Conservation (phyloP, 2,888 invertebrate species). For the Hypolimnas misippus region DNA sequence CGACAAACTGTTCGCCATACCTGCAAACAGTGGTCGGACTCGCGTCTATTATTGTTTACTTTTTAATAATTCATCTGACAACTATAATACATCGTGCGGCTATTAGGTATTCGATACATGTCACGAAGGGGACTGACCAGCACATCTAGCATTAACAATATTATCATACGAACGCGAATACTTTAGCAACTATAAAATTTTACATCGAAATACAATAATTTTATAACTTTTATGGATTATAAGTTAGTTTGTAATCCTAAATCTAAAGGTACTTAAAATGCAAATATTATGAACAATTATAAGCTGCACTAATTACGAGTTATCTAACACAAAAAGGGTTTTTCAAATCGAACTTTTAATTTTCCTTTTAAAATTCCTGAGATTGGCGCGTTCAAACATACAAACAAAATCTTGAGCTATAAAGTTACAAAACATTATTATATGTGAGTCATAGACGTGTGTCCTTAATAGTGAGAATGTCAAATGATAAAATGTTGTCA, state of each 20-base stretch:
- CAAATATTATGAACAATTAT: too few species aligned
- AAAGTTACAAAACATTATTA: too few species aligned
- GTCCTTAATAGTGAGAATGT: background rate
- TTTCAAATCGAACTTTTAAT: too few species aligned
- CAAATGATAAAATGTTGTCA: slow-evolving; percentile 5
- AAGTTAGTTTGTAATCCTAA: too few species aligned
- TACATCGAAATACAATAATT: background rate
- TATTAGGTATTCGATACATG: slow-evolving; percentile 45
- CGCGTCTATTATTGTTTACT: slow-evolving; percentile 33
- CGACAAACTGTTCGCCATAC: slow-evolving; percentile 5
- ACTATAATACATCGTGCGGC: slow-evolving; percentile 32
- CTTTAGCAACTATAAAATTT: slow-evolving; percentile 10
- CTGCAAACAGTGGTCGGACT: slow-evolving; percentile 9
- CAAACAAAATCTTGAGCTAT: too few species aligned
- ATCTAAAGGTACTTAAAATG: too few species aligned
- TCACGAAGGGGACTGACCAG: slow-evolving; percentile 45
- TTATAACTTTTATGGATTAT: too few species aligned
- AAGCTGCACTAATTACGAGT: too few species aligned
- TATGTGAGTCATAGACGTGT: too few species aligned
- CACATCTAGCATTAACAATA: slow-evolving; percentile 33
- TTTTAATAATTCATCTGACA: slow-evolving; percentile 41
- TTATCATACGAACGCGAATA: slow-evolving; percentile 22
- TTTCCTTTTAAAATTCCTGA: too few species aligned
- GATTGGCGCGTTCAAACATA: background rate
- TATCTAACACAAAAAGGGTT: too few species aligned